Conservation (phyloP, 92 coral and sea anemone genomes). For the Bergia puertoricense region DNA sequence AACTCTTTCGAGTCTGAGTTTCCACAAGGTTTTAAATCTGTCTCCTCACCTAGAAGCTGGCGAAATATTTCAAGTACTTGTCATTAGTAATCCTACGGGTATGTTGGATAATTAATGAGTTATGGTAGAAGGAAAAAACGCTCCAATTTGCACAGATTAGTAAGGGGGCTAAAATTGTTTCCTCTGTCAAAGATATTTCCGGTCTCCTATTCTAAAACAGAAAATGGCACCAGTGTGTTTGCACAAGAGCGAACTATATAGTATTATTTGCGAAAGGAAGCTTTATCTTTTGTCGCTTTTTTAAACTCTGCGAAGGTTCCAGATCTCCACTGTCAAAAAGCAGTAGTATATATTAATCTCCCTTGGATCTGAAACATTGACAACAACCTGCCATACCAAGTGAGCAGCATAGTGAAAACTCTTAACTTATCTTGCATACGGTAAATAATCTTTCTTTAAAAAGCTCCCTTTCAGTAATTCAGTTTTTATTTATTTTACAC, state of each 20-base stretch:
- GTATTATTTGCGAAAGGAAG: background rate
- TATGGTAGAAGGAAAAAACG: background rate
- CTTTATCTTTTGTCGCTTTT: background rate
- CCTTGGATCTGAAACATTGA: background rate
- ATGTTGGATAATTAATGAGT: background rate
- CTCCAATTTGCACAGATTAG: background rate
- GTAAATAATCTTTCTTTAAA: background rate
- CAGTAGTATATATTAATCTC: background rate
- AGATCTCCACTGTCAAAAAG: background rate
- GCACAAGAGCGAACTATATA: background rate
- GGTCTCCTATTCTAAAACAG: background rate
- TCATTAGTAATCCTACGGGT: background rate
- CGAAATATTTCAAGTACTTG: background rate
- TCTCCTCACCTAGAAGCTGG: background rate
- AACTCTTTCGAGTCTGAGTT: background rate
- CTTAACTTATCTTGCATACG: background rate
- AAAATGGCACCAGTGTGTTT: background rate
- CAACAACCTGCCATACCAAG: background rate
- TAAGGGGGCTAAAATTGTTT: background rate
- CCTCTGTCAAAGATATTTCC: background rate
- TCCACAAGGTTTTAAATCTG: background rate
- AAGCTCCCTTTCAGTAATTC: background rate
- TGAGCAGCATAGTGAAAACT: background rate
- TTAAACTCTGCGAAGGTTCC: background rate
- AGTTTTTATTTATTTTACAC: background rate